Evolutionary conservation across 64 coral and sea anemone genomes (phyloP).

Genomic region (Porites australiensis): DNA sequence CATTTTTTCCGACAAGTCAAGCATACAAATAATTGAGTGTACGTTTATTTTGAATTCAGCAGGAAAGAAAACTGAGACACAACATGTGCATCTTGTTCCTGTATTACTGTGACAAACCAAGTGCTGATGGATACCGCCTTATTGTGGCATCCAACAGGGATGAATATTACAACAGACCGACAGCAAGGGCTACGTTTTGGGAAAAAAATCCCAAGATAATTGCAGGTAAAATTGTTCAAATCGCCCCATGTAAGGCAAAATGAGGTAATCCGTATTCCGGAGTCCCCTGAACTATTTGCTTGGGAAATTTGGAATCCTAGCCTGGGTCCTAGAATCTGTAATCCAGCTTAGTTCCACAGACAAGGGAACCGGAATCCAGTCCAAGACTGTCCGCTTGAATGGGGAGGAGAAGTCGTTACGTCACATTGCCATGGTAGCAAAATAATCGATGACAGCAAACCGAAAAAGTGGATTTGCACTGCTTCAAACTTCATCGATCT

Average conservation of each 20-base stretch:
- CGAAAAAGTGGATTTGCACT: too few relatives aligned
- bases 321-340: neutral
- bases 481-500: too few relatives aligned
- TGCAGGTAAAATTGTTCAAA: slow-evolving; percentile 48
- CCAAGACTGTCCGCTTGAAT: too few relatives aligned
- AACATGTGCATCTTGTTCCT: slow-evolving; percentile 86
- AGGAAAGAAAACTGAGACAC: neutral
- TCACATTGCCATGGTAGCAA: too few relatives aligned
- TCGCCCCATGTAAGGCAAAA: too few relatives aligned
- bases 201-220: slow-evolving; percentile 55
- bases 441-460: too few relatives aligned
- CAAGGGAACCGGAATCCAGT: too few relatives aligned
- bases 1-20: too few relatives aligned
- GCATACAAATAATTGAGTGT: too few relatives aligned
- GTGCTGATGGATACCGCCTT: slow-evolving; percentile 71
- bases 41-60: too few relatives aligned
- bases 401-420: too few relatives aligned
- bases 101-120: slow-evolving; percentile 57
- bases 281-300: neutral
- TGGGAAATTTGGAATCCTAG: neutral
- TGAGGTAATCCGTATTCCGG: neutral
- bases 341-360: neutral
- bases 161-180: slow-evolving; percentile 76
- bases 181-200: slow-evolving; percentile 67
- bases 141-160: slow-evolving; percentile 85